Base-by-base conservation (phyloP, 2,797 vertebrate species). In the Botia kubotai region DNA sequence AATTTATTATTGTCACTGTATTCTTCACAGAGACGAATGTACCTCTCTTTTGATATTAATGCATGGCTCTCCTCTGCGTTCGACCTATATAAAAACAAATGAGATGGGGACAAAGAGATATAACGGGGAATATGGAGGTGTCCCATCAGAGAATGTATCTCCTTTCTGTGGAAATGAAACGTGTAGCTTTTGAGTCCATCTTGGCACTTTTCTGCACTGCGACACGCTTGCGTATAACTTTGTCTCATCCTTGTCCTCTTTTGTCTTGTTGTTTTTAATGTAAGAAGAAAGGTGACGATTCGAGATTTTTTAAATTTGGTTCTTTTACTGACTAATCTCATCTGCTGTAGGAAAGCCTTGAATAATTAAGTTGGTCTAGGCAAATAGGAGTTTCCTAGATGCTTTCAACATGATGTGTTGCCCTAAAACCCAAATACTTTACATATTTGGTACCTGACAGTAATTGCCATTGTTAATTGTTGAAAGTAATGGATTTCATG, bases 71-170 rank as follows among this genome's bases (percentile, higher is more conserved):
- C 68, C 66, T 81, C 52, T 36, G 65, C 36, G 50, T 75, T 90
- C 87, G 87, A 89, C 88, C 90, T 86, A 91, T 85, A 92, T 88
- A 89, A 87, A 71, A 87, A 85, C 86, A 86, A 91, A 87, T 48
- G 55, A 0, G 10, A 80, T 46, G 26, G 43, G 77, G 48, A 57
- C 83, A 72, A 74, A 21, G 43, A 83, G 70, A 62, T 16, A 69
- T 53, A 77, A 11, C 48, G 11, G 33, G 74, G 84, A 72, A 77
- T 46, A 62, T 29, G 81, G 77, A 82, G 50, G 46, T n/a, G 36
- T 13, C 29, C 50, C 70, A 66, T 62, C 6, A 21, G 26, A 65
- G 19, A 79, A 79, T n/a, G 4, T 16, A 60, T 70, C 69, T 53
- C 16, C 16, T 78, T 78, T 78, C 67, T 21, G 7, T 50, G 29